Conservation (phyloP, 2,888 invertebrate species). For the Caenorhabditis doughertyi region DNA sequence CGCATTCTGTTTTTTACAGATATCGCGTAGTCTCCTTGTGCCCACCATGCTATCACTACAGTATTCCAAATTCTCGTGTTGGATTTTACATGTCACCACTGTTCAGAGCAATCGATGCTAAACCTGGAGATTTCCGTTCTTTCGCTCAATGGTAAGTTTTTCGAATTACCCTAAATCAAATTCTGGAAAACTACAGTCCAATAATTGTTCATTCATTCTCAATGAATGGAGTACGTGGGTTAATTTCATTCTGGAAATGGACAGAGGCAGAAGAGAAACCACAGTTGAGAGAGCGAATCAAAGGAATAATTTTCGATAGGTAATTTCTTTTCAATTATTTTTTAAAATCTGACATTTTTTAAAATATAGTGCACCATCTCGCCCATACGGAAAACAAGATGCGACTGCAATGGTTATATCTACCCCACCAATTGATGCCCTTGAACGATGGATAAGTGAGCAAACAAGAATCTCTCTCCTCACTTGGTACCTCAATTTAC, state of each 20-base stretch:
- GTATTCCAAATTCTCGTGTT: conserved; percentile 70
- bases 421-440: conserved; percentile 66
- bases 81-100: conserved; percentile 72
- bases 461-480: conserved; percentile 40
- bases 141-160: conserved; percentile 59
- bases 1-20: no score
- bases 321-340: background rate
- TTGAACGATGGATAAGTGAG: conserved; percentile 58
- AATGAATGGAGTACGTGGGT: conserved; percentile 70
- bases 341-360: background rate
- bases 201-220: conserved; percentile 70
- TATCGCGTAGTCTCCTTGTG: conserved; percentile 66
- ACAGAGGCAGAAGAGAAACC: conserved; percentile 69
- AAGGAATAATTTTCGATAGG: conserved; percentile 71
- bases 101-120: conserved; percentile 65
- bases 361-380: conserved; percentile 64
- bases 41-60: conserved; percentile 69
- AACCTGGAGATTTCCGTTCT: conserved; percentile 66
- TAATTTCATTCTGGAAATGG: conserved; percentile 72
- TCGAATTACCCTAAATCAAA: background rate
- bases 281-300: conserved; percentile 65
- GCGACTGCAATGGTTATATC: conserved; percentile 70
- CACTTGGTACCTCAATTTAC: conserved; percentile 46
- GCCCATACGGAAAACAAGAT: conserved; percentile 65
- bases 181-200: conserved; percentile 52